Conservation (phyloP, 2,888 invertebrate genomes). For the Andrena marginata region DNA sequence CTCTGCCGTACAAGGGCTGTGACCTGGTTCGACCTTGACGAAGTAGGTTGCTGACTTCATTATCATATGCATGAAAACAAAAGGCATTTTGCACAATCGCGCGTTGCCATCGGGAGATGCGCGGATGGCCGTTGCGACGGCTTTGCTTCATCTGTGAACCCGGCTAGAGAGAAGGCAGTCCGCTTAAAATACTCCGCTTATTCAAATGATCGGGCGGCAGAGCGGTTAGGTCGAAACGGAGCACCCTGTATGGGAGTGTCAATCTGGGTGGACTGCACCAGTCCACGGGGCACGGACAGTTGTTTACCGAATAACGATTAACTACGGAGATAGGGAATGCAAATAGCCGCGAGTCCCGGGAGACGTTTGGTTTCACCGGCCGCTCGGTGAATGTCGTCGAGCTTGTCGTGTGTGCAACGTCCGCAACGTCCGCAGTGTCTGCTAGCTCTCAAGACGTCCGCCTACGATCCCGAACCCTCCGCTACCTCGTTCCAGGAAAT, state of each 20-base stretch:
- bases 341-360: conserved; percentile 69
- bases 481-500: conserved; percentile 18
- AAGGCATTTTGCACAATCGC: neutral
- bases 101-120: neutral
- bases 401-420: conserved; percentile 31
- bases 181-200: neutral
- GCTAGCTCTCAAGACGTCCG: conserved; percentile 17
- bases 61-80: neutral
- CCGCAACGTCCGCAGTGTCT: neutral
- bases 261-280: conserved; percentile 61
- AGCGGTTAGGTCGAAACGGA: neutral
- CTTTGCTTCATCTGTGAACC: no score
- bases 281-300: conserved; percentile 58
- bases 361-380: conserved; percentile 59
- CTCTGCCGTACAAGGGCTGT: neutral
- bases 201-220: neutral
- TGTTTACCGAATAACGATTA: conserved; percentile 73
- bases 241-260: conserved; percentile 37
- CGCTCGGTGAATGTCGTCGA: conserved; percentile 28
- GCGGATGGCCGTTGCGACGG: no score
- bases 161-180: no score
- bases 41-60: neutral
- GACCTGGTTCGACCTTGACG: conserved; percentile 22
- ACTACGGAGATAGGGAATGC: conserved; percentile 69
- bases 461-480: neutral